Percentiles rank a stretch among this genome's conserved stretches.
These are phyloP conservation scores for Mus musculus DNA, from an alignment of 2,113 vertebrate species.

Conservation along the genomic window DNA sequence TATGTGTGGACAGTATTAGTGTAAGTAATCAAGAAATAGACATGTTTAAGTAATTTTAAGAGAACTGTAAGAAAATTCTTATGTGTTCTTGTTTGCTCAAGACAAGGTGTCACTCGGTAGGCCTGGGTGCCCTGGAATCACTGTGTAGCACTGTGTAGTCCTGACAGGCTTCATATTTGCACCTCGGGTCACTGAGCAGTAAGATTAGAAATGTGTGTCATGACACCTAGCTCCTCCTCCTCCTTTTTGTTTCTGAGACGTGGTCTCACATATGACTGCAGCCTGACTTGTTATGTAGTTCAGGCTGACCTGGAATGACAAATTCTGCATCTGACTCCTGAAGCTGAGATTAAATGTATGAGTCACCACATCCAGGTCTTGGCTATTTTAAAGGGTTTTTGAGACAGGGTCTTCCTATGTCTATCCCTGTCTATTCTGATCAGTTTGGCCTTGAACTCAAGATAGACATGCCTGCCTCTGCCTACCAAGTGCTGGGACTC, in stretches of 20 bases:
- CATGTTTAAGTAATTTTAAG: slow-evolving; percentile 40
- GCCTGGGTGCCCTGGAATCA: not conserved
- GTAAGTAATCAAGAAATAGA: slow-evolving; percentile 9
- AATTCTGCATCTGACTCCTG: not conserved
- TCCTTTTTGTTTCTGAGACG: not conserved
- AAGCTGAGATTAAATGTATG: not conserved
- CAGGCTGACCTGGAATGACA: not conserved
- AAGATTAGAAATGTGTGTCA: not conserved
- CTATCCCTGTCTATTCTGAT: not conserved
- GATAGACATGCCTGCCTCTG: not conserved
- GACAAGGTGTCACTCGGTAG: not conserved
- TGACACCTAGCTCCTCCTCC: not conserved
- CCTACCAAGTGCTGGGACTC: not conserved
- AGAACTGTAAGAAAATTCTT: slow-evolving; percentile 43
- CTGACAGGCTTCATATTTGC: too few relatives aligned
- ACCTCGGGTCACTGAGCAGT: not conserved
- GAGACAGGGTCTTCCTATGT: not conserved
- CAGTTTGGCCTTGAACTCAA: not conserved
- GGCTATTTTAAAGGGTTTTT: not conserved
- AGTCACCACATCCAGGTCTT: not conserved
- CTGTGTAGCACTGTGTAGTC: too few relatives aligned
- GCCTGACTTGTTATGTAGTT: not conserved
- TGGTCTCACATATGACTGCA: not conserved
- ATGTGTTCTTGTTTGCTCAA: not conserved
- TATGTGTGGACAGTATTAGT: slow-evolving; percentile 29